Conservation (phyloP, 2,797 vertebrate species). For the Siniperca obscura region DNA sequence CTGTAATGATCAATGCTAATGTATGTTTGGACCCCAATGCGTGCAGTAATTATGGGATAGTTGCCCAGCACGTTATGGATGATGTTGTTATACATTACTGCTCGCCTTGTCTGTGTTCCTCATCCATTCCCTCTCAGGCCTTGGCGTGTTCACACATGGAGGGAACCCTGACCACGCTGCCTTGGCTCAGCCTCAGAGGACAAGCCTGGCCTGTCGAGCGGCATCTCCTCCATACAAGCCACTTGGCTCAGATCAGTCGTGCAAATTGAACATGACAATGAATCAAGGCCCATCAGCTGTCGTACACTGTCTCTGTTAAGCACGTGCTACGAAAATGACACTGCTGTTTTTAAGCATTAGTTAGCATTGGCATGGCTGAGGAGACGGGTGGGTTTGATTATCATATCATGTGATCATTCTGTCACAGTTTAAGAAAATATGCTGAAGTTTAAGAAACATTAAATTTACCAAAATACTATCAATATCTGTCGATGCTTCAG, state of each 20-base stretch:
- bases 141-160: not conserved
- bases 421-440: no score
- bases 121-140: constrained; percentile 19
- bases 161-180: constrained; percentile 8
- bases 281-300: constrained; percentile 39
- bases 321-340: constrained; percentile 14
- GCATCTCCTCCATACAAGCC: not conserved
- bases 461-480: not conserved
- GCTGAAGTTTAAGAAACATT: no score
- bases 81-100: constrained; percentile 64
- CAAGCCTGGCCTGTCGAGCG: not conserved
- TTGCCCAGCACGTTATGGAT: constrained; percentile 64
- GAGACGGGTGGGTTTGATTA: not conserved
- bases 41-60: constrained; percentile 61
- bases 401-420: no score
- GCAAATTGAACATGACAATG: constrained; percentile 41
- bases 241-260: constrained; percentile 12
- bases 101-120: constrained; percentile 26
- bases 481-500: not conserved
- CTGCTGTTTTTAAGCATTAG: not conserved
- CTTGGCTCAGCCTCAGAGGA: constrained; percentile 16
- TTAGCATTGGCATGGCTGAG: not conserved
- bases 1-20: constrained; percentile 66
- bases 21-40: constrained; percentile 40
- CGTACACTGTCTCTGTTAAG: not conserved